Evolutionary conservation across 1,140 invertebrate species (phyloP), one percentile per base, ranked within the genome.

Genomic region (Eciton burchellii): DNA sequence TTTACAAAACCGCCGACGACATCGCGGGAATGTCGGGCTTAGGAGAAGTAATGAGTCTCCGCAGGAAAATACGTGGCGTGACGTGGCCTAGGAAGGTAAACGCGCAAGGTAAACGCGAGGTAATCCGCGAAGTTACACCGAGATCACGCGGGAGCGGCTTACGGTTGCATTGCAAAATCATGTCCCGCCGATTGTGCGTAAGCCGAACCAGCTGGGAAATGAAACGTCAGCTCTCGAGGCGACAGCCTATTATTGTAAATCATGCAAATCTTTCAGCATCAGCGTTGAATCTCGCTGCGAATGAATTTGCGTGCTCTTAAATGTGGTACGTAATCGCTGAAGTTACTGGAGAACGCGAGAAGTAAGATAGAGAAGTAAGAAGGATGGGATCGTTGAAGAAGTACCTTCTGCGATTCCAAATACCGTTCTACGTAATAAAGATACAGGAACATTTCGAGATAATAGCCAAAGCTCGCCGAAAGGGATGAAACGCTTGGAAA

Each of bases 51-150:
- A 79, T 68, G 74, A 79, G 63, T 63, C 29, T 6, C 35, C 41
- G 49, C 63, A 68, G 74, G 62, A 68, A 77, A 79, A 79, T 68
- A 79, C n/a, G n/a, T n/a, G n/a, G 63, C 35, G 43, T 77, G 73
- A 77, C 73, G 47, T 66, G 35, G 29, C 63, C n/a, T n/a, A n/a
- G 24, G 24, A 79, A 77, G 49, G 63, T 68, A 79, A 79, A 79
- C 63, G 49, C 3, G 74, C 74, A 68, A 68, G 35, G 35, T 68
- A 79, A 79, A 79, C 49, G 21, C 21, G 74, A 12, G 35, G 63
- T 68, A 79, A 79, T 79, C 74, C 63, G 24, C 35, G 12, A 79
- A 79, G 63, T 79, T 56, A 56, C 49, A 79, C 24, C n/a, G 21
- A 68, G 35, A 68, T 79, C 74, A 79, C 49, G 16, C 12, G 29